A percentile compares a stretch with the other conserved stretches of the same genome.
phyloP scores from a whole-genome alignment of 2,888 invertebrate genomes.

The Eurytoma californica region DNA sequence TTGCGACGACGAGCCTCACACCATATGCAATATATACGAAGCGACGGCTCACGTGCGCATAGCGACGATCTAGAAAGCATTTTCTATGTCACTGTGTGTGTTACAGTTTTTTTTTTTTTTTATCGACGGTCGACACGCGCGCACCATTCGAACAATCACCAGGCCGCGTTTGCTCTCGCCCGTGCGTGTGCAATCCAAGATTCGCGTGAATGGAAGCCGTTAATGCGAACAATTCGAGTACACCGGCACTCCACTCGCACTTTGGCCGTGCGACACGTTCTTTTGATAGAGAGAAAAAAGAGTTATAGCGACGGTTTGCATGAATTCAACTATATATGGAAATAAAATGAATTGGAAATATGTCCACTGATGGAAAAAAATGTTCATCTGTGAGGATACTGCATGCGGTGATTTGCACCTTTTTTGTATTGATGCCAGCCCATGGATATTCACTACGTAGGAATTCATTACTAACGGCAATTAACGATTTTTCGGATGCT shows the following conservation, averaged over 20 bases:
- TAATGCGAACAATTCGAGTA: slow-evolving; percentile 39
- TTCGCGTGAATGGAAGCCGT: slow-evolving; percentile 44
- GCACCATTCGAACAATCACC: slow-evolving; percentile 10
- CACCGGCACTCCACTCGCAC: slow-evolving; percentile 14
- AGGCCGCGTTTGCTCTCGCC: slow-evolving; percentile 48
- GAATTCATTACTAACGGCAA: neutral
- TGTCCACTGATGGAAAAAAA: neutral
- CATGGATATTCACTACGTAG: neutral
- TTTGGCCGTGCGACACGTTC: neutral
- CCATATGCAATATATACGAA: neutral
- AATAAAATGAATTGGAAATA: neutral
- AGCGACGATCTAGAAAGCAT: slow-evolving; percentile 27
- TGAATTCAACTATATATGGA: neutral
- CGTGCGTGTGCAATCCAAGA: slow-evolving; percentile 57
- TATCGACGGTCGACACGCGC: slow-evolving; percentile 46
- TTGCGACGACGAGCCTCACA: slow-evolving; percentile 25
- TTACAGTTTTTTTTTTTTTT: slow-evolving; percentile 31
- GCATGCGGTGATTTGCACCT: neutral
- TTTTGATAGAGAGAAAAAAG: neutral
- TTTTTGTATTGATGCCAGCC: neutral
- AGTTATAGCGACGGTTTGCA: neutral
- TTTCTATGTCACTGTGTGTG: neutral
- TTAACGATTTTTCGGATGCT: slow-evolving; percentile 12
- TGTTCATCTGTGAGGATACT: neutral
- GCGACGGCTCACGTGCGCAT: slow-evolving; percentile 34